Evolutionary conservation across 2,113 vertebrate species (phyloP).

Genomic region (Aptenodytes forsteri): DNA sequence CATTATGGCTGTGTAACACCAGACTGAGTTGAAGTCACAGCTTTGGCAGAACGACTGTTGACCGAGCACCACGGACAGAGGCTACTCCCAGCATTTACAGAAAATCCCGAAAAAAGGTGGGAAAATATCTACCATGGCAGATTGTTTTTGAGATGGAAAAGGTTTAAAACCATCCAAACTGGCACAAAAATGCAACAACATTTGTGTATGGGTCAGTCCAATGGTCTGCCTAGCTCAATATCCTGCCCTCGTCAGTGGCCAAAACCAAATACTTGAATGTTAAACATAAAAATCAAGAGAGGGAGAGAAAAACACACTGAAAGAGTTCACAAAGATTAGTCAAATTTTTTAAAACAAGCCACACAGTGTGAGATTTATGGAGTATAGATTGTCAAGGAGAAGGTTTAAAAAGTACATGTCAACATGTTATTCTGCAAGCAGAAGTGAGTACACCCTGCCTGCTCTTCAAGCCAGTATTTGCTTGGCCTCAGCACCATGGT

Average conservation of each 20-base stretch:
- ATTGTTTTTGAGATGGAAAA: not conserved
- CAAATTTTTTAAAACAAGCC: conserved; percentile 2
- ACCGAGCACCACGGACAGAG: conserved; percentile 49
- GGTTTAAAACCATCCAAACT: not conserved
- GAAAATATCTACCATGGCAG: not conserved
- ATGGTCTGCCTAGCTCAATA: not conserved
- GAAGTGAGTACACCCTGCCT: not conserved
- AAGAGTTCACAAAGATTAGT: not conserved
- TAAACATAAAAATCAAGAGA: not conserved
- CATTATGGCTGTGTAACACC: not conserved
- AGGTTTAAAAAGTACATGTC: not conserved
- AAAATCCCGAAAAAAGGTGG: not conserved
- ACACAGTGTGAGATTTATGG: not conserved
- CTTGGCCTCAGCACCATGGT: not conserved
- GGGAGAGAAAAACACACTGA: not conserved
- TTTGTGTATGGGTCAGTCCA: not conserved
- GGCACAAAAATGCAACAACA: not conserved
- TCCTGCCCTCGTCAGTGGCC: not conserved
- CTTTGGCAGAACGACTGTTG: not conserved
- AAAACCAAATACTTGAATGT: not conserved
- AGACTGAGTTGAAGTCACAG: not conserved
- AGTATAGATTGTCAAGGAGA: not conserved
- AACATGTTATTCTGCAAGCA: not conserved
- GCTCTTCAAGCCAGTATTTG: conserved; percentile 1
- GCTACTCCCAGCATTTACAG: not conserved